phyloP scores from a whole-genome alignment of 1,140 invertebrate species.

The Drosophila sechellia region DNA sequence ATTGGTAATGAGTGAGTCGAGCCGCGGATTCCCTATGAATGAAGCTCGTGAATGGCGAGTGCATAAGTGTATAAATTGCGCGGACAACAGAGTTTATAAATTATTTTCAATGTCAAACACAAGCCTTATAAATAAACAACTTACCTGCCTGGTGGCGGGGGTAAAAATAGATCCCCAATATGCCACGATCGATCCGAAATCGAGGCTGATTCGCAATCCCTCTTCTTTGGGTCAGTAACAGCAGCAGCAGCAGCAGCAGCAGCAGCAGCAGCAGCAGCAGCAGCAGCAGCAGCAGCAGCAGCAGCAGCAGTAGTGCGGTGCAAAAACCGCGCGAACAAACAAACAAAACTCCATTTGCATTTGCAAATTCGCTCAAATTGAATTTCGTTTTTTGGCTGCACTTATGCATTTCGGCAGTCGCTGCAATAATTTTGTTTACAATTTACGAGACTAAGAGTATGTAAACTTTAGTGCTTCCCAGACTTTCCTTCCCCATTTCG shows the following conservation, averaged over 20 bases:
- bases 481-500: slow-evolving; percentile 16
- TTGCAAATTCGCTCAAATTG: slow-evolving; percentile 64
- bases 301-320: not conserved
- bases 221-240: slow-evolving; percentile 46
- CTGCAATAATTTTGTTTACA: slow-evolving; percentile 82
- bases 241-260: too few relatives aligned
- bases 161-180: slow-evolving; percentile 52
- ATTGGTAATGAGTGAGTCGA: slow-evolving; percentile 69
- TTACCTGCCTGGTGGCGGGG: slow-evolving; percentile 19
- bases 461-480: slow-evolving; percentile 64
- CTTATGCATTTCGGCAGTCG: slow-evolving; percentile 76
- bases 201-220: slow-evolving; percentile 33
- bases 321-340: slow-evolving; percentile 59
- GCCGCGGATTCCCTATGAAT: slow-evolving; percentile 66
- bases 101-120: slow-evolving; percentile 81
- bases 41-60: slow-evolving; percentile 55
- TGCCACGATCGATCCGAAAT: slow-evolving; percentile 12
- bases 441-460: slow-evolving; percentile 65
- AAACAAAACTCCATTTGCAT: slow-evolving; percentile 59
- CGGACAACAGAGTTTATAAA: slow-evolving; percentile 68
- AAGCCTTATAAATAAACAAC: slow-evolving; percentile 78
- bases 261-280: too few relatives aligned
- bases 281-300: too few relatives aligned
- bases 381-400: slow-evolving; percentile 75
- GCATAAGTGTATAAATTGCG: slow-evolving; percentile 65